A percentile compares a stretch with the other conserved stretches of the same genome.
These are phyloP conservation scores for Egretta garzetta DNA, from an alignment of 2,113 vertebrate genomes.

Conservation along the genomic window DNA sequence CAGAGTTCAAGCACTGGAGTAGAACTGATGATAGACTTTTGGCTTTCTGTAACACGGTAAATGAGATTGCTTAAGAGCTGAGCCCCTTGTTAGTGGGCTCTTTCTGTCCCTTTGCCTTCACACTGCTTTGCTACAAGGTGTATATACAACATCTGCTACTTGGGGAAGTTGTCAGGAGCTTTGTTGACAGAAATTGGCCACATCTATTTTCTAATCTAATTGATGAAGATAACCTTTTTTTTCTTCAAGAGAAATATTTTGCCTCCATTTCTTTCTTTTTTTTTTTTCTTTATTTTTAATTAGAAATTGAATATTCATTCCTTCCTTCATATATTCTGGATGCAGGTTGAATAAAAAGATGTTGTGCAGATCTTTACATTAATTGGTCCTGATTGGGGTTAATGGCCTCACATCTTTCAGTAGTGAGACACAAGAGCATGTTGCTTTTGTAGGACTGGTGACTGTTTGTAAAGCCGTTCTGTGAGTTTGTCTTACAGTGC, in stretches of 20 bases:
- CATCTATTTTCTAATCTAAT: not conserved
- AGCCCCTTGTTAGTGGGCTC: not conserved
- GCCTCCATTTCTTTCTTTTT: not conserved
- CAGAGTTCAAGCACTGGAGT: not conserved
- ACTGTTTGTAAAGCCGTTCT: not conserved
- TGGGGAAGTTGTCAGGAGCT: not conserved
- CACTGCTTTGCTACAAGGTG: not conserved
- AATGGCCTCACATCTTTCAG: not conserved
- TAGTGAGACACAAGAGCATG: accelerated
- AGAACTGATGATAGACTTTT: not conserved
- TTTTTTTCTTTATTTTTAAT: not conserved
- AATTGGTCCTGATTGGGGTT: not conserved
- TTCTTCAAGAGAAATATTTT: not conserved
- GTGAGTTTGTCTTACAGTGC: not conserved
- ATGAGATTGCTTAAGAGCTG: not conserved
- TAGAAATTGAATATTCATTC: not conserved
- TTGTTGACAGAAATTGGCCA: not conserved
- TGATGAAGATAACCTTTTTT: not conserved
- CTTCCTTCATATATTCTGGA: not conserved
- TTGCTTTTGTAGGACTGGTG: not conserved
- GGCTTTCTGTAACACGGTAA: not conserved
- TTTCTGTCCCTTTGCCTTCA: not conserved
- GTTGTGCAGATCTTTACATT: not conserved
- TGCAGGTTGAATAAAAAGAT: not conserved
- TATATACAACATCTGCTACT: not conserved